phyloP scores from a whole-genome alignment of 2,113 vertebrate species.

The Corynorhinus townsendii region DNA sequence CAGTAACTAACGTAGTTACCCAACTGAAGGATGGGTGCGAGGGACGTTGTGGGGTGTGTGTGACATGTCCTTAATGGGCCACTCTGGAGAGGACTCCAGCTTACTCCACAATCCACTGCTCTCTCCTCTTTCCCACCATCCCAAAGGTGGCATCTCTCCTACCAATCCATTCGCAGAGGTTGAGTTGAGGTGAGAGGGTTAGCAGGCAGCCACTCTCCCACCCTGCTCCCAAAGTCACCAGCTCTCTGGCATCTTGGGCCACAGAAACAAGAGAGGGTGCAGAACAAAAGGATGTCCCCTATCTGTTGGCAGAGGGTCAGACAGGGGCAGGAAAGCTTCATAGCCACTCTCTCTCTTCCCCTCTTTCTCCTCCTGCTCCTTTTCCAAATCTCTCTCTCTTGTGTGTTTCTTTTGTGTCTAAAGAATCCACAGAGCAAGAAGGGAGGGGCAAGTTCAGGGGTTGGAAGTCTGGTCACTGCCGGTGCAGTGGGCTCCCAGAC shows the following conservation, averaged over 20 bases:
- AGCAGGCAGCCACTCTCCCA: neutral
- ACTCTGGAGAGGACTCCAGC: neutral
- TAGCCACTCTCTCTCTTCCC: neutral
- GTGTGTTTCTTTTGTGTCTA: conserved; percentile 37
- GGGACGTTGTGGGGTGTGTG: no score
- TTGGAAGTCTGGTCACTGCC: conserved; percentile 92
- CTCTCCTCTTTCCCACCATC: neutral
- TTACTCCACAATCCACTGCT: neutral
- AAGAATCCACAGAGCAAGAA: conserved; percentile 89
- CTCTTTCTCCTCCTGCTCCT: neutral
- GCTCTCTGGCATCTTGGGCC: neutral
- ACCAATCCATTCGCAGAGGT: neutral
- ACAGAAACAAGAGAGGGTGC: neutral
- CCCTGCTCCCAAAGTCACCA: conserved; percentile 41
- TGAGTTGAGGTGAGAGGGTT: neutral
- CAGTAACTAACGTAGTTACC: neutral
- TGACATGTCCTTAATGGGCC: conserved; percentile 27
- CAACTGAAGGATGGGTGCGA: neutral
- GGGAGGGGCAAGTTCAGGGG: conserved; percentile 93
- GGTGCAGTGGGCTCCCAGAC: conserved; percentile 90
- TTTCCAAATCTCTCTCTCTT: neutral
- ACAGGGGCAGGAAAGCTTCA: neutral
- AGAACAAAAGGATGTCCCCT: neutral
- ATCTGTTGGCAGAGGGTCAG: conserved; percentile 3
- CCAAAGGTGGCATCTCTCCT: neutral